Evolutionary conservation across 2,888 invertebrate genomes (phyloP).

Genomic region (Eupithecia exiguata): DNA sequence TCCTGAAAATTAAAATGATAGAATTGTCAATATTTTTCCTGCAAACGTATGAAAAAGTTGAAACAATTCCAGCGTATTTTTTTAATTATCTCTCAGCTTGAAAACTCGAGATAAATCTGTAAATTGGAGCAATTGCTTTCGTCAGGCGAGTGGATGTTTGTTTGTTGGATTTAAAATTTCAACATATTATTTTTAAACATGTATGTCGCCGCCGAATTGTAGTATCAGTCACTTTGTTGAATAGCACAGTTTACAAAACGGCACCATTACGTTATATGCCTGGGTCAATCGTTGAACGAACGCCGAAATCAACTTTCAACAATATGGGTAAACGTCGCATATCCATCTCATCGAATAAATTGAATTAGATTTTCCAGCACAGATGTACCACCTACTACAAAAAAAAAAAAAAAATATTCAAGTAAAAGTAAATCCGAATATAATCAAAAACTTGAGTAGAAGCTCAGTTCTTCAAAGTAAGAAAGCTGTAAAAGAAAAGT

Average conservation of each 20-base stretch:
- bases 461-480: slow-evolving; percentile 10
- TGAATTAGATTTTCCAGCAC: not conserved
- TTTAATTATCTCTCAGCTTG: not conserved
- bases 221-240: not conserved
- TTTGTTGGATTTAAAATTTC: not conserved
- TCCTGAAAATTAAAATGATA: not conserved
- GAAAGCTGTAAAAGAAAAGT: slow-evolving; percentile 13
- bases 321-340: not conserved
- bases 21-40: not conserved
- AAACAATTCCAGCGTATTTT: not conserved
- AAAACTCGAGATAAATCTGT: not conserved
- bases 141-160: not conserved
- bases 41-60: not conserved
- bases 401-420: not conserved
- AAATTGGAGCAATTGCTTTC: not conserved
- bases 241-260: not conserved
- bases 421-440: not conserved
- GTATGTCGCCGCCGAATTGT: not conserved
- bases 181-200: not conserved
- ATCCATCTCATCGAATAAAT: not conserved
- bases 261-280: not conserved
- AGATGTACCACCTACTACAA: not conserved
- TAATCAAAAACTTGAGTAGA: slow-evolving; percentile 3
- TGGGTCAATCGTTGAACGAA: not conserved
- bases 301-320: not conserved